Base-by-base conservation (phyloP, 92 coral and sea anemone species). In the Epizoanthus ramosus region DNA sequence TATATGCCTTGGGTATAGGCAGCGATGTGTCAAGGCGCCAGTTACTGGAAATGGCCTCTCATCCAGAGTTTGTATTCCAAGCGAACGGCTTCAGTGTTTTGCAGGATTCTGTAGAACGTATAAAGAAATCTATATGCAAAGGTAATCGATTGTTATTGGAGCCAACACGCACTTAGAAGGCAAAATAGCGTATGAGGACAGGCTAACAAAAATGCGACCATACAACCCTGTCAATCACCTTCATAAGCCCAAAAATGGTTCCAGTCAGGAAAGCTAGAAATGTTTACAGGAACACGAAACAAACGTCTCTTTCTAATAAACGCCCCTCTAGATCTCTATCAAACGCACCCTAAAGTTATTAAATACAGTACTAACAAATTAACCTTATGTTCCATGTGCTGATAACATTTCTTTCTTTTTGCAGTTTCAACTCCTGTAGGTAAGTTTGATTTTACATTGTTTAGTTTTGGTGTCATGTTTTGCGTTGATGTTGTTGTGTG, bases 51-150 rank as follows among this genome's bases (percentile, higher is more conserved):
- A 37, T 76, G 43, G 81, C 67, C 7, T 76, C 81, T 7, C 81
- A 76, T n/a, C 68, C 81, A 35, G 22, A 76, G 70, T 43, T 76
- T 39, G 81, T 76, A 21, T 76, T 59, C 81, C 67, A 33, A 76
- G 69, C 31, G 15, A 50, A 59, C 21, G 19, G 47, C 12, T 76
- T 59, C 64, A 39, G 8, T 54, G 57, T 76, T 59, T 59, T 76
- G 57, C 57, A 59, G 21, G 31, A 59, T 18, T 76, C 13, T 39
- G 68, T 76, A 52, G n/a, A 76, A 37, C 23, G 37, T 18, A 58
- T 76, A 14, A 39, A 76, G 57, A 76, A 39, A 3, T 58, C 69
- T 10, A 35, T 76, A 31, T 76, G 81, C 63, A 33, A 58, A 76
- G 81, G 81, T 76, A 2, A 12, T 57, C 21, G 81, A 58, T 41